A percentile compares a stretch with the other conserved stretches of the same genome.
These are phyloP conservation scores for Cephus pulcher DNA, from an alignment of 2,888 invertebrate species.

Conservation along the genomic window DNA sequence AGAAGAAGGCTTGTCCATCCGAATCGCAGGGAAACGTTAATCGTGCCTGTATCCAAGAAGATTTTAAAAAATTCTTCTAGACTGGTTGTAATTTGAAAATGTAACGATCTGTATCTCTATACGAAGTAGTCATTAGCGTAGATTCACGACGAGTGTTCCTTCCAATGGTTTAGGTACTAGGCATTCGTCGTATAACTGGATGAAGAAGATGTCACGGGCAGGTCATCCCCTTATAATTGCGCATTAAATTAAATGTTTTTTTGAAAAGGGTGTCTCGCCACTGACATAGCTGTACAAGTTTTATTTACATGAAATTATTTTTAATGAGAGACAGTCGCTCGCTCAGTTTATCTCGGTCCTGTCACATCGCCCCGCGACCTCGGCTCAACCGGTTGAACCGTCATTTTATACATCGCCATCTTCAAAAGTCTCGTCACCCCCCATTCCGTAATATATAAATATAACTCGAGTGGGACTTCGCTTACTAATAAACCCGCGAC, in stretches of 20 bases:
- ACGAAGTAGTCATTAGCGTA: constrained; percentile 9
- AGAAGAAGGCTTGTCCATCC: no score
- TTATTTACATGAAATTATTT: constrained; percentile 34
- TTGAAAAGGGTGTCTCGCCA: constrained; percentile 13
- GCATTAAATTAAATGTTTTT: constrained; percentile 28
- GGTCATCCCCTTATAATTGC: constrained; percentile 25
- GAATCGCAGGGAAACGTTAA: no score
- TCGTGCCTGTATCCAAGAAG: no score
- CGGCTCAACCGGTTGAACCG: no score
- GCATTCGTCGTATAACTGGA: no score
- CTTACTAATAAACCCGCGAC: background rate
- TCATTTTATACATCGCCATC: no score
- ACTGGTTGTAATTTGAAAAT: background rate
- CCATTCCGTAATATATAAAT: no score
- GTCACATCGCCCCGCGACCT: no score
- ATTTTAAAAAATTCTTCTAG: no score
- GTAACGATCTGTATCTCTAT: background rate
- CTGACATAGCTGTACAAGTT: constrained; percentile 9
- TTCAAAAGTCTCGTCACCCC: no score
- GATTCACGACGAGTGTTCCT: background rate
- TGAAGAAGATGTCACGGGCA: constrained; percentile 11
- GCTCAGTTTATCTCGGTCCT: no score
- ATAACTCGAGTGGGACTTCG: background rate
- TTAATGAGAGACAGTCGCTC: constrained; percentile 29
- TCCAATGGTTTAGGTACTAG: no score